phyloP scores from a whole-genome alignment of 2,113 vertebrate species.

The Raja brachyura region DNA sequence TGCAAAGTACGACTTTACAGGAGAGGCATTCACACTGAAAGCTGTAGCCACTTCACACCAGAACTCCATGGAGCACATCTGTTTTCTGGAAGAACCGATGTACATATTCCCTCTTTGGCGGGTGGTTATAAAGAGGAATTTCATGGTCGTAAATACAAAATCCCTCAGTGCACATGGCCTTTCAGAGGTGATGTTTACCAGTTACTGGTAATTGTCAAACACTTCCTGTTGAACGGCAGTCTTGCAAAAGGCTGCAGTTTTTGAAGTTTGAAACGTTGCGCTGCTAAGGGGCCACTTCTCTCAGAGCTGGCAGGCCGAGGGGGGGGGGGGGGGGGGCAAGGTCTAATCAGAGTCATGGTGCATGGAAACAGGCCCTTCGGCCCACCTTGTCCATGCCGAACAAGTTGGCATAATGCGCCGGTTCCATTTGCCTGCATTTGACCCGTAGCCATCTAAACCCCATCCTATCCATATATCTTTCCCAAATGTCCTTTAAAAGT shows the following conservation, averaged over 20 bases:
- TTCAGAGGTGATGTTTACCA: neutral
- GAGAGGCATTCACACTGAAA: neutral
- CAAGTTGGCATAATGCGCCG: too few relatives aligned
- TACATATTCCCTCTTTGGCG: neutral
- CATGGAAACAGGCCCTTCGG: too few relatives aligned
- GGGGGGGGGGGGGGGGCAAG: too few relatives aligned
- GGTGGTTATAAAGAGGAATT: neutral
- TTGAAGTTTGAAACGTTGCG: neutral
- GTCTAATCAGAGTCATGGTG: too few relatives aligned
- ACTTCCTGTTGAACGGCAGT: neutral
- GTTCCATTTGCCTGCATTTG: too few relatives aligned
- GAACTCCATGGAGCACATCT: neutral
- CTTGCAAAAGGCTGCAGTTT: neutral
- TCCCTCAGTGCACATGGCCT: neutral
- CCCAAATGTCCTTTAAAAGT: too few relatives aligned
- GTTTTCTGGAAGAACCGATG: neutral
- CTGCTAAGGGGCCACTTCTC: neutral
- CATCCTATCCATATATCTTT: too few relatives aligned
- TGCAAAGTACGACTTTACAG: neutral
- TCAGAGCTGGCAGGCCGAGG: neutral
- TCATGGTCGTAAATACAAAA: neutral
- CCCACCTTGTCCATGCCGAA: too few relatives aligned
- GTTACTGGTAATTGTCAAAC: conserved; percentile 12
- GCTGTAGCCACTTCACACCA: neutral
- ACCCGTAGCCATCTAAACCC: too few relatives aligned